Evolutionary conservation across 2,113 vertebrate species (phyloP), one percentile per base, ranked within the genome.

Genomic region (Bagarius yarrelli): DNA sequence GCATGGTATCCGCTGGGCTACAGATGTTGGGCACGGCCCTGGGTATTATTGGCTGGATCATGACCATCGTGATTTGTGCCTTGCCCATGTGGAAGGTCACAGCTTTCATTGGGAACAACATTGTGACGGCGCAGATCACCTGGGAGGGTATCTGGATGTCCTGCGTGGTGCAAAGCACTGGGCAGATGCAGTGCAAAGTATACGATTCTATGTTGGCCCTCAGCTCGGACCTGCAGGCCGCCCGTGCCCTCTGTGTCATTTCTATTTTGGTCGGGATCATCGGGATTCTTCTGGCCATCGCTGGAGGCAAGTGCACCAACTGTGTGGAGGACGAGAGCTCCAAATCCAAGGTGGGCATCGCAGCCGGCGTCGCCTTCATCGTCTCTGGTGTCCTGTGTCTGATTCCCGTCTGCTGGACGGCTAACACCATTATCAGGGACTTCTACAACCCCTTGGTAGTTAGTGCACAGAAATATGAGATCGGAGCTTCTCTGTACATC

Each of bases 61-160:
- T 95, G 0, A 63, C 84, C 77, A 94, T 99, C 2, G 78, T 98
- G 1, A 87, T 88, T 66, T 97, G 96, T 0, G 92, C 90, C 0
- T 73, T 98, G 16, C 97, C 97, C 72, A 94, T 95, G 94, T 98
- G 97, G 97, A 92, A 87, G 1, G 95, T 96, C 84, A 92, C 95
- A 0, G 96, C 96, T 27, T 98, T 95, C 79, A 50, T 96, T 0
- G 95, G 95, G 4, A 88, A 88, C 81, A 96, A 92, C 90, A 98
- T 99, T 2, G 93, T 98, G 82, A 94, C 94, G 0, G 94, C 96
- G 0, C 95, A 98, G 86, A 93, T 89, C 67, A 90, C 85, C 53
- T 97, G 95, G 96, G 94, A 98, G 67, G 96, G 97, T 25, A 95
- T 99, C 86, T 99, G 97, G 97, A 98, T 98, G 97, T 91, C 1